phyloP scores from a whole-genome alignment of 1,140 invertebrate species.

The Vollenhovia emeryi region DNA sequence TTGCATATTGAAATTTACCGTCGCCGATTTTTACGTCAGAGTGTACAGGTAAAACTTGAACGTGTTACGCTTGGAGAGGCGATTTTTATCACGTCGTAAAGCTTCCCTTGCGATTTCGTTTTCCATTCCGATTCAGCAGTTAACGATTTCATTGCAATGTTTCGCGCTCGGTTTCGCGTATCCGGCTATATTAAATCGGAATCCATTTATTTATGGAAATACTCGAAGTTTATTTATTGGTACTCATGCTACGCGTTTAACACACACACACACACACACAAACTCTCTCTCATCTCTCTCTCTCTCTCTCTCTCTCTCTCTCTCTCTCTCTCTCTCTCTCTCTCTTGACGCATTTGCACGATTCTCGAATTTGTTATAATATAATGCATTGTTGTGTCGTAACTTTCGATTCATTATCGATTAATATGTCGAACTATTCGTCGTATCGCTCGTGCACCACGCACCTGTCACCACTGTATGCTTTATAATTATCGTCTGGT shows the following conservation, averaged over 20 bases:
- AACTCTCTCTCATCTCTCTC: too few relatives aligned
- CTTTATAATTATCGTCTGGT: neutral
- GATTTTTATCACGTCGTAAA: constrained; percentile 31
- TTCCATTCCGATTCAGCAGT: neutral
- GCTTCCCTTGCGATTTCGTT: neutral
- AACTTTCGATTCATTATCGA: neutral
- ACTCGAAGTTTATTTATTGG: neutral
- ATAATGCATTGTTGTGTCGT: neutral
- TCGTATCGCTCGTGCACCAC: neutral
- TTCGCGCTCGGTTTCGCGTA: neutral
- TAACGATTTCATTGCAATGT: neutral
- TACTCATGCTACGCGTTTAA: neutral
- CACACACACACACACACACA: too few relatives aligned
- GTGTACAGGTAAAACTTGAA: neutral
- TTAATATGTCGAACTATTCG: neutral
- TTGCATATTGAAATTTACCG: constrained; percentile 23
- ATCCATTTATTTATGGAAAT: neutral
- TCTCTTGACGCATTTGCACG: neutral
- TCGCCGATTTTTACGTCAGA: constrained; percentile 17
- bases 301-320: too few relatives aligned
- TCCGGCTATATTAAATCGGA: neutral
- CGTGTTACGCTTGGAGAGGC: neutral
- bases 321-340: too few relatives aligned
- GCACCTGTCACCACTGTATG: neutral
- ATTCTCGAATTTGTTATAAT: neutral